Percentiles rank a stretch among this genome's conserved stretches.
phyloP scores from a whole-genome alignment of 2,888 invertebrate species.

The Drepanosiphum platanoidis region DNA sequence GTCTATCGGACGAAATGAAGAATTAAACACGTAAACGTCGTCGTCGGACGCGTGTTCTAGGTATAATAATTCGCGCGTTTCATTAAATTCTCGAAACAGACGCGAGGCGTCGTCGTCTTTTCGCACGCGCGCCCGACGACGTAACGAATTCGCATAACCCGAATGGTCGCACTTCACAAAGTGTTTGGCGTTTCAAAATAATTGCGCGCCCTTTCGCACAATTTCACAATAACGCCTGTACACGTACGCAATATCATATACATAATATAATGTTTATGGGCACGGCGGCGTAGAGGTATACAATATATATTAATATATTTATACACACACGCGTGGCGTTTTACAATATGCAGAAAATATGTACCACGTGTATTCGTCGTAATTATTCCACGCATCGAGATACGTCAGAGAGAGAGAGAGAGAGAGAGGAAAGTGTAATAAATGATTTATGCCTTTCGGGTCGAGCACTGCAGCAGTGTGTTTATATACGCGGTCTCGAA shows the following conservation, averaged over 20 bases:
- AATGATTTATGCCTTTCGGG: constrained; percentile 36
- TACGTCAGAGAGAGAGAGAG: background rate
- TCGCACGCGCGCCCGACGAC: background rate
- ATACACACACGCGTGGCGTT: background rate
- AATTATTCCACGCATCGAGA: background rate
- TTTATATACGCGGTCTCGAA: background rate
- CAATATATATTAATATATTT: no score
- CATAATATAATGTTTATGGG: no score
- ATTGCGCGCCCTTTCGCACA: background rate
- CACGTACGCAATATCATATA: background rate
- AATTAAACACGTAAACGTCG: background rate
- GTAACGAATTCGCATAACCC: background rate
- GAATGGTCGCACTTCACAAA: background rate
- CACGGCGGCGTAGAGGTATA: no score
- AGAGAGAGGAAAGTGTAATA: background rate
- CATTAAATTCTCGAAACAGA: no score
- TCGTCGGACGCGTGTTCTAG: background rate
- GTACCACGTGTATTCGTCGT: background rate
- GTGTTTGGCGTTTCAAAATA: background rate
- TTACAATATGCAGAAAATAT: background rate
- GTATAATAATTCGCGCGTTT: background rate
- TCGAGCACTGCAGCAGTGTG: background rate
- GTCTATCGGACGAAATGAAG: no score
- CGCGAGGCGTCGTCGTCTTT: no score
- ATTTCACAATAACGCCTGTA: background rate